These are phyloP conservation scores for Calliphora vomitoria DNA, from an alignment of 2,888 invertebrate species.

Conservation along the genomic window DNA sequence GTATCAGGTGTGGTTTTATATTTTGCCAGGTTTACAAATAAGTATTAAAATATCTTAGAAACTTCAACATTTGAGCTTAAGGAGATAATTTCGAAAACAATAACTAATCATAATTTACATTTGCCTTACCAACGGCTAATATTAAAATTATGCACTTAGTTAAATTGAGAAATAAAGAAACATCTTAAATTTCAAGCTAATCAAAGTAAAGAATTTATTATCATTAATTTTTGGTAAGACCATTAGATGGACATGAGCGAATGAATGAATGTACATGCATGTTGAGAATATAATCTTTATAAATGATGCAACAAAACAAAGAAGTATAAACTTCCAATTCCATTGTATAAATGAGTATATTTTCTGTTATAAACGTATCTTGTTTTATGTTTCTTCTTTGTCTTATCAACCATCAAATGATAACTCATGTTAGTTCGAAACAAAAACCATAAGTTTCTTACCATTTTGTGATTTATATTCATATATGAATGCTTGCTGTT, in stretches of 20 bases:
- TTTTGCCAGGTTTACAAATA: too few species aligned
- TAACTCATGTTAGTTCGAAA: slow-evolving; percentile 18
- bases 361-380: background rate
- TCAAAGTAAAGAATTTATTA: slow-evolving; percentile 39
- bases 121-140: background rate
- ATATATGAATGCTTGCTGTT: slow-evolving; percentile 52
- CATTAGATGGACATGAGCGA: slow-evolving; percentile 21
- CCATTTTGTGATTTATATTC: slow-evolving; percentile 61
- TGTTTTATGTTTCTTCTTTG: background rate
- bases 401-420: slow-evolving; percentile 22
- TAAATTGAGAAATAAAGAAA: background rate
- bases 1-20: too few species aligned
- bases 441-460: slow-evolving; percentile 10
- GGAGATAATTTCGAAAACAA: too few species aligned
- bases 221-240: slow-evolving; percentile 53
- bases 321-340: background rate
- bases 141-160: background rate
- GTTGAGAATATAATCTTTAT: slow-evolving; percentile 49
- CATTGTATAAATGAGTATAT: background rate
- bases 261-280: background rate
- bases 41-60: too few species aligned
- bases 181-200: background rate
- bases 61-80: too few species aligned
- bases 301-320: slow-evolving; percentile 34
- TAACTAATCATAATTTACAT: background rate